Evolutionary conservation across 2,797 vertebrate species (phyloP), one percentile per base, ranked within the genome.

Genomic region (Spinus pinus): DNA sequence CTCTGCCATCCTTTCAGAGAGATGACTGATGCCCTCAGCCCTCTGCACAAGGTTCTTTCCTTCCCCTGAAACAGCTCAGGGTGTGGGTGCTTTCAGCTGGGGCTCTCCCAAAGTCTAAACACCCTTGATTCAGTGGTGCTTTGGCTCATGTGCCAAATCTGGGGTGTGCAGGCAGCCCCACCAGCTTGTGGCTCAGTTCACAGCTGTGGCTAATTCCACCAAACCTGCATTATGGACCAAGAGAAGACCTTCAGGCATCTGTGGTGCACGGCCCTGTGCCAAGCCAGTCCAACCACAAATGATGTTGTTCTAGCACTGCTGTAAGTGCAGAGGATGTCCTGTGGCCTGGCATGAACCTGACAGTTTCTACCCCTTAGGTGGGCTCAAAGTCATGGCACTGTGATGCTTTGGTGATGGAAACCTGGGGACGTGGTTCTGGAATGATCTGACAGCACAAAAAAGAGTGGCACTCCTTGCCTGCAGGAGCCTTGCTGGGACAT

Each of bases 371-470:
- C 10, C 6, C 1, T 18, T 22, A 28, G 12, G 14, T 0, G 2
- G 39, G 20, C 28, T 72, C 70, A 58, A 65, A 58, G 42, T 47
- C 31, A 6, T 2, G 3, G 19, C 51, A 64, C 27, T 3, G 2
- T 27, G 58, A 61, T 33, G 64, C 25, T 79, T 54, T 37, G 16
- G 20, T 51, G 69, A 16, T 24, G 27, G 33, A 88, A 92, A 56
- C 4, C 15, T 65, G 16, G 7, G 10, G 19, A 27, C 1, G 0
- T 0, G 1, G 5, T 73, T 30, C 47, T 3, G 1, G 44, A 61
- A 62, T 41, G n/a, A 39, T 79, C 13, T 0, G 3, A 50, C 6
- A 65, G n/a, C 44, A 61, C 15, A 12, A 74, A 39, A 13, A 39
- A 17, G 4, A 46, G 24, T 23, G 27, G 2, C 11, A 8, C 17